Evolutionary conservation across 1,140 invertebrate genomes (phyloP), one percentile per base, ranked within the genome.

Genomic region (Cydia fagiglandana): DNA sequence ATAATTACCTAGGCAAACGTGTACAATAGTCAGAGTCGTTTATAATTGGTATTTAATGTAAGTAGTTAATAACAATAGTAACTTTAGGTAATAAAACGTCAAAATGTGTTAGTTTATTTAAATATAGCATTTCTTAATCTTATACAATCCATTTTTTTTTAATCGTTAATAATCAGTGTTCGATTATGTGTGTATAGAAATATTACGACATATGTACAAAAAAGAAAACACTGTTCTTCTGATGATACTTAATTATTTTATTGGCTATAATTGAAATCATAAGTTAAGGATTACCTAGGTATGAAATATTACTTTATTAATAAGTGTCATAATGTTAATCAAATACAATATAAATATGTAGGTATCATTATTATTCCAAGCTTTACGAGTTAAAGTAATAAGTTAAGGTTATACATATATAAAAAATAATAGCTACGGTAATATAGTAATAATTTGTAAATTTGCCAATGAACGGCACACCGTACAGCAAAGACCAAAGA

Each of bases 401-500:
- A 24, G 20, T 24, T 24, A 61, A 24, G 20, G 56, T 61, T 61
- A 61, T 34, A 20, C 47, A 17, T 64, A 53, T 28, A 38, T 68
- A 75, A 50, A 20, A 56, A 61, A 53, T 53, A 53, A 61, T 56
- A 61, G 6, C 56, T 61, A 61, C 56, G 20, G 24, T 73, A 73
- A 73, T 24, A 56, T 76, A 73, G 38, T 74, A 47, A 30, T 77
- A 76, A 76, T 41, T 64, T 78, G 77, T 78, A 78, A 50, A 78
- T 76, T 73, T 20, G 74, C 56, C 56, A 24, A 61, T 12, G 53
- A 17, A 61, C 20, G 7, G 56, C 70, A 28, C 13, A 77, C 34
- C 15, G 61, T 64, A 30, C 79, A 80, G 76, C 79, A 28, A 50
- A 75, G 17, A 76, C 79, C 79, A 86, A 84, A 84, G 84, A 87